A percentile compares a stretch with the other conserved stretches of the same genome.
phyloP scores from a whole-genome alignment of 2,113 vertebrate species.

The Felis catus region F.catus_Fca126_mat1.0 CM031415.1:120672501-120673000 shows the following conservation, averaged over 20 bases:
- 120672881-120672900: slow-evolving; percentile 13
- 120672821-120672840: not conserved
- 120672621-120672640: slow-evolving; percentile 61
- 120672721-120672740: slow-evolving; percentile 65
- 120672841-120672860: not conserved
- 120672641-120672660: slow-evolving; percentile 63
- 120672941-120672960: not conserved
- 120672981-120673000: not conserved
- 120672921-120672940: not conserved
- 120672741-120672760: slow-evolving; percentile 51
- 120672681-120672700: slow-evolving; percentile 70
- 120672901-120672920: not conserved
- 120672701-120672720: slow-evolving; percentile 64
- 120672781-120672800: not conserved
- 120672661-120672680: slow-evolving; percentile 80
- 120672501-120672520: not conserved
- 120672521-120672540: not conserved
- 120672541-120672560: not conserved
- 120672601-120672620: slow-evolving; percentile 60
- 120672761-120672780: not conserved
- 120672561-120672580: not conserved
- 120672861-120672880: not conserved
- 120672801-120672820: not conserved
- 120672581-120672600: not conserved
- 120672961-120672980: not conserved